Base-by-base conservation (phyloP, 1,140 invertebrate species). In the Halictus rubicundus region DNA sequence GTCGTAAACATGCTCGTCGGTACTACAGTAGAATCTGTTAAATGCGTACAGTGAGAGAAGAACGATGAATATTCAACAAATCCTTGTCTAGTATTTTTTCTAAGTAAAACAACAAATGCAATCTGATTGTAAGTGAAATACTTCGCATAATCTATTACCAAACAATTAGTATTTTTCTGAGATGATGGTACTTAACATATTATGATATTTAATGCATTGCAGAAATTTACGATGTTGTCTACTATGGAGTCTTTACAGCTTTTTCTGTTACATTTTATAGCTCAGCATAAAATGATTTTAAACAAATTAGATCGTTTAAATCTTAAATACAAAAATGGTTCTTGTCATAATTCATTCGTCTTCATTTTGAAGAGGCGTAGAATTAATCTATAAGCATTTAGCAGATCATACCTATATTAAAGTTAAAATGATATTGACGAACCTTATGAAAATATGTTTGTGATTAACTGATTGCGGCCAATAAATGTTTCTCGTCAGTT, bases 401-500 rank as follows among this genome's bases (percentile, higher is more conserved):
- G 1, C 54, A 21, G 21, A n/a, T 57, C 54, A 8, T n/a, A 57
- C 21, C 6, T 57, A 57, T n/a, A 57, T n/a, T 57, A 57, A 57
- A n/a, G 9, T 57, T 21, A n/a, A n/a, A 57, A 54, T 21, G 16
- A 39, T 57, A 52, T 25, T 21, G 14, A 54, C 5, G 65, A 54
- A 52, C 21, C 21, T 32, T 54, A n/a, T 19, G 12, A 69, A 9
- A 57, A 57, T 21, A 64, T 27, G 16, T 52, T 57, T 7, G 23
- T 49, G 37, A 23, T 27, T 21, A 59, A 27, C 54, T 21, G 23
- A 37, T n/a, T 25, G 19, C 66, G 70, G 27, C 68, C 80, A 32
- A 54, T 32, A 57, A 66, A 77, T 76, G 21, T 68, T 42, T 12
- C 65, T 39, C 57, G 37, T 42, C 21, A 57, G 39, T 59, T 42